These are phyloP conservation scores for Ips typographus DNA, from an alignment of 1,140 invertebrate genomes.

Conservation along the genomic window DNA sequence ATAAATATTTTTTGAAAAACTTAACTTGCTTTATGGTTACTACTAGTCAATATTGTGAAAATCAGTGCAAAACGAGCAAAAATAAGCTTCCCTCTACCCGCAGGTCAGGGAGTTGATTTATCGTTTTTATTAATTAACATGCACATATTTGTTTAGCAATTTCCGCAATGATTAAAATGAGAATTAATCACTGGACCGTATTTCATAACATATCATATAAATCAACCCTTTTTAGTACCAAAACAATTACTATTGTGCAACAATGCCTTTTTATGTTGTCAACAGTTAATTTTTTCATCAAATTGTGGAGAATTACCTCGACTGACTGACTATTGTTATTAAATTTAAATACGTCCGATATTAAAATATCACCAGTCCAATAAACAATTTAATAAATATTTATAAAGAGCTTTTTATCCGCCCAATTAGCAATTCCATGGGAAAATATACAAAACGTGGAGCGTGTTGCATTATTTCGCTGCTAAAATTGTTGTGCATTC, in stretches of 20 bases:
- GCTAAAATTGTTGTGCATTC: not conserved
- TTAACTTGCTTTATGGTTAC: too few relatives aligned
- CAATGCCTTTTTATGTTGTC: too few relatives aligned
- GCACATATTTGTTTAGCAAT: conserved; percentile 4
- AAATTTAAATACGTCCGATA: not conserved
- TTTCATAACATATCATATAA: too few relatives aligned
- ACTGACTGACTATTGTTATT: too few relatives aligned
- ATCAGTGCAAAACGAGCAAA: too few relatives aligned
- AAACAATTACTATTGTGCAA: too few relatives aligned
- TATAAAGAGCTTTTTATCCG: conserved; percentile 1
- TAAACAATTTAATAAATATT: not conserved
- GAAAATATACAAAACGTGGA: not conserved
- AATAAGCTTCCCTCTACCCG: too few relatives aligned
- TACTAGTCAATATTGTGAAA: too few relatives aligned
- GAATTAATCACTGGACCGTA: not conserved
- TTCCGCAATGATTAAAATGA: not conserved
- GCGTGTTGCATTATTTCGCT: conserved; percentile 1
- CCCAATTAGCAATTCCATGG: not conserved
- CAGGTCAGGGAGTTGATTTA: conserved; percentile 4
- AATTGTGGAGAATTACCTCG: too few relatives aligned
- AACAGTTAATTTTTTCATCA: too few relatives aligned
- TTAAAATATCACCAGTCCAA: not conserved
- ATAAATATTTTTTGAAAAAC: too few relatives aligned
- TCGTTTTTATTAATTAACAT: conserved; percentile 1
- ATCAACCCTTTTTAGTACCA: too few relatives aligned